Evolutionary conservation across 92 coral and sea anemone species (phyloP).

Genomic region (Paramuricea clavata): DNA sequence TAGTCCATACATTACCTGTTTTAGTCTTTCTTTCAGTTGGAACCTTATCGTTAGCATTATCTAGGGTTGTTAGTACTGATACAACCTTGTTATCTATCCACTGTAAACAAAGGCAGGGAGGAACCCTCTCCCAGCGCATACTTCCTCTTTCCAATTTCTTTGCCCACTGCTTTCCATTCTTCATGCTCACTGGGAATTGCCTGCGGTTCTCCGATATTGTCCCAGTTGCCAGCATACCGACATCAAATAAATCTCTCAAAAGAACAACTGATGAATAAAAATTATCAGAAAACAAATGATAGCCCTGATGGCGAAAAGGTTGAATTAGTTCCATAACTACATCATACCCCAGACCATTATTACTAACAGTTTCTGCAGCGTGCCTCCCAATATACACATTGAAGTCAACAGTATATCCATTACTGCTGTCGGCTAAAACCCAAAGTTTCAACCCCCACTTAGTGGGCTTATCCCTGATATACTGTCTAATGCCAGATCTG

Average conservation of each 20-base stretch:
- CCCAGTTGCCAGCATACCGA: slow-evolving; percentile 70
- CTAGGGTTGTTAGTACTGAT: not conserved
- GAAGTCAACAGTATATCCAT: slow-evolving; percentile 71
- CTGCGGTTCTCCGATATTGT: slow-evolving; percentile 64
- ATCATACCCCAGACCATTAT: slow-evolving; percentile 71
- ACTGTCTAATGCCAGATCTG: slow-evolving; percentile 67
- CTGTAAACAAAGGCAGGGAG: slow-evolving; percentile 57
- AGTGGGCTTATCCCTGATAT: slow-evolving; percentile 53
- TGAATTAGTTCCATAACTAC: slow-evolving; percentile 67
- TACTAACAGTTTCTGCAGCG: slow-evolving; percentile 56
- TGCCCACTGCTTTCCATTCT: slow-evolving; percentile 75
- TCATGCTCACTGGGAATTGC: slow-evolving; percentile 66
- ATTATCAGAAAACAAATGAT: slow-evolving; percentile 72
- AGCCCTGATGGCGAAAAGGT: slow-evolving; percentile 67
- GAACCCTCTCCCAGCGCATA: slow-evolving; percentile 67
- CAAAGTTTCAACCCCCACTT: slow-evolving; percentile 60
- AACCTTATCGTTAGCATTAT: not conserved
- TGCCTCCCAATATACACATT: slow-evolving; percentile 61
- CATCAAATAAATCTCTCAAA: slow-evolving; percentile 59
- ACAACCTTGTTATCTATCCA: slow-evolving; percentile 44
- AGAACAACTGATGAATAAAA: slow-evolving; percentile 64
- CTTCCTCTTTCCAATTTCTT: slow-evolving; percentile 51
- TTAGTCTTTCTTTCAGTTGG: no score
- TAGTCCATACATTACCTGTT: not conserved
- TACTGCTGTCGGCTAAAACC: slow-evolving; percentile 58